Evolutionary conservation across 1,140 invertebrate genomes (phyloP), one percentile per base, ranked within the genome.

Genomic region (Harpegnathos saltator): DNA sequence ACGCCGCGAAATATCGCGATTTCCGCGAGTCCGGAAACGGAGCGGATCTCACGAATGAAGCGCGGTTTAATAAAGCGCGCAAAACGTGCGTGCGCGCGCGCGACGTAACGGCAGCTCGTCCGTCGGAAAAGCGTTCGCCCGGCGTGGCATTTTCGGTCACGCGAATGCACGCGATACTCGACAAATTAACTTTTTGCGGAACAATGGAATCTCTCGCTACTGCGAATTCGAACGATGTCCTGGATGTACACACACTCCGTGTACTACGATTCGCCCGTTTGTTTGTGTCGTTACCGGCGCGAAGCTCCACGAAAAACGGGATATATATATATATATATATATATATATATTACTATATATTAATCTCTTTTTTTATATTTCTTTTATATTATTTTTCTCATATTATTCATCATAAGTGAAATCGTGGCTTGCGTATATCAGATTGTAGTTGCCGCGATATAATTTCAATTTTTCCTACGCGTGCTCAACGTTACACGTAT

Each of bases 171-270:
- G 44, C 29, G 33, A 17, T 26, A 52, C 63, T 82, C 69, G 69
- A 82, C 78, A 74, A 82, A 82, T 82, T 74, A 74, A 82, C 78
- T 82, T 73, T 82, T 74, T 72, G 78, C 69, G 44, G n/a, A 63
- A 74, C 71, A 82, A 73, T 74, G 78, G 29, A 74, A 82, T 33
- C n/a, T n/a, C n/a, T n/a, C 48, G 24, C 75, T 7, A 19, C 33
- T 14, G 65, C 75, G 52, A 59, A 44, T 80, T 80, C 75, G 33
- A 80, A 71, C 63, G 22, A 58, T 69, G 75, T 78, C 14, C 52
- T 69, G 50, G 52, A 80, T 7, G 33, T 44, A 19, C 24, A 68
- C 48, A 77, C 48, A 29, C 54, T 38, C 15, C 24, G 26, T n/a
- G 14, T 33, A 9, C 52, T 71, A 58, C 65, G 54, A 71, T 66